Conservation (phyloP, 1,140 invertebrate species). For the Sarcophaga peregrina region DNA sequence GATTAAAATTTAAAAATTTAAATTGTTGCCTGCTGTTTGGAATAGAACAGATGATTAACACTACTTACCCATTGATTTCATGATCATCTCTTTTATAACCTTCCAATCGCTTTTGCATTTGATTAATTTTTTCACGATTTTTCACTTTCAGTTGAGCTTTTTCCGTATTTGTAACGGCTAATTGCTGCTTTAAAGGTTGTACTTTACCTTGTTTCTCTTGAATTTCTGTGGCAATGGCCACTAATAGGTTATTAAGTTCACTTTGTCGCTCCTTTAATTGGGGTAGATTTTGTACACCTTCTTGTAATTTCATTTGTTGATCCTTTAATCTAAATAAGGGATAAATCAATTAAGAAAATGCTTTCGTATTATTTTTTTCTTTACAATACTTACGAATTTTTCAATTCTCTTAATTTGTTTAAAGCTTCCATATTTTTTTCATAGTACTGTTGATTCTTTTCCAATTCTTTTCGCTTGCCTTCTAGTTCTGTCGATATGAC, state of each 20-base stretch:
- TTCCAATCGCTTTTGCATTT: conserved; percentile 59
- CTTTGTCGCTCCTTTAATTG: conserved; percentile 59
- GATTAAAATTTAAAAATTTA: conserved; percentile 15
- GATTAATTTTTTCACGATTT: conserved; percentile 58
- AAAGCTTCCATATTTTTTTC: conserved; percentile 64
- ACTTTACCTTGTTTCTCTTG: conserved; percentile 64
- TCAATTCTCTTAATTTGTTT: conserved; percentile 56
- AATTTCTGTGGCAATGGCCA: conserved; percentile 65
- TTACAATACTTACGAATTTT: conserved; percentile 44
- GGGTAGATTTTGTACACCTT: conserved; percentile 63
- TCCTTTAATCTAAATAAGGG: conserved; percentile 50
- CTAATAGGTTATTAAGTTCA: conserved; percentile 56
- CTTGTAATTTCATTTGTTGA: conserved; percentile 60
- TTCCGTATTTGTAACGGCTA: conserved; percentile 61
- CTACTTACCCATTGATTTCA: conserved; percentile 59
- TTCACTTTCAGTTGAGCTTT: conserved; percentile 67
- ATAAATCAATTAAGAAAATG: background rate
- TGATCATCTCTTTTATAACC: conserved; percentile 63
- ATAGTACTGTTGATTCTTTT: conserved; percentile 70
- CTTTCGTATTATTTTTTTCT: background rate
- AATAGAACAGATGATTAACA: background rate
- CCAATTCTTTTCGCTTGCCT: conserved; percentile 58
- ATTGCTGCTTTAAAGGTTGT: conserved; percentile 63
- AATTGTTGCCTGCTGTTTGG: background rate
- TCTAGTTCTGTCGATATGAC: conserved; percentile 56